Evolutionary conservation across 2,888 invertebrate genomes (phyloP), one percentile per base, ranked within the genome.

Genomic region (Fabriciana adippe): DNA sequence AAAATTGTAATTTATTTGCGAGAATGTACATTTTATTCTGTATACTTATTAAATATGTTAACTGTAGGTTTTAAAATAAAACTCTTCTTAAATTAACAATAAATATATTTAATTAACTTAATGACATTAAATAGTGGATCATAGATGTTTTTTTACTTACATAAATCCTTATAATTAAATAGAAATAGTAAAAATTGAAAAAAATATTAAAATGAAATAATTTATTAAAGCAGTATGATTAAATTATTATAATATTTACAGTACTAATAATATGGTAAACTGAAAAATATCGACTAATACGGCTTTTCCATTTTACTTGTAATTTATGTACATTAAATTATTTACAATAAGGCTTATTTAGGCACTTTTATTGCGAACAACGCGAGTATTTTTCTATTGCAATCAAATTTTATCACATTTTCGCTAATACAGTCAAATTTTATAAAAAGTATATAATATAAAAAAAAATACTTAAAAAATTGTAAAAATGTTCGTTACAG

Each of bases 91-190:
- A 68, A 67, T 79, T 79, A 82, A 80, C 79, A 91, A 92, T 92
- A 92, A 91, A 92, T 90, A 92, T 81, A 86, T 75, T 89, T 88
- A 87, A 89, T 86, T 87, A 85, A 81, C 81, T 86, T 86, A 85
- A 79, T 75, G 67, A 81, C 78, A 81, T 88, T 88, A 89, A 90
- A 89, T 88, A 86, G 80, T 80, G 79, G 79, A 80, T 83, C 79
- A 82, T 79, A 82, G 82, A 78, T 74, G 74, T 75, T 68, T 8
- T 73, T 74, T 77, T 77, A 78, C 75, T 79, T 76, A 73, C 70
- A 70, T 71, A 74, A 75, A 59, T 59, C 56, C 68, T 70, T 73
- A 59, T 72, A 72, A 72, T 64, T 64, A 61, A 8, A 53, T 48
- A 68, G 67, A 54, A 64, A 69, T 26, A 21, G 54, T 64, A 54